Base-by-base conservation (phyloP, 2,888 invertebrate genomes). In the Operophtera brumata region DNA sequence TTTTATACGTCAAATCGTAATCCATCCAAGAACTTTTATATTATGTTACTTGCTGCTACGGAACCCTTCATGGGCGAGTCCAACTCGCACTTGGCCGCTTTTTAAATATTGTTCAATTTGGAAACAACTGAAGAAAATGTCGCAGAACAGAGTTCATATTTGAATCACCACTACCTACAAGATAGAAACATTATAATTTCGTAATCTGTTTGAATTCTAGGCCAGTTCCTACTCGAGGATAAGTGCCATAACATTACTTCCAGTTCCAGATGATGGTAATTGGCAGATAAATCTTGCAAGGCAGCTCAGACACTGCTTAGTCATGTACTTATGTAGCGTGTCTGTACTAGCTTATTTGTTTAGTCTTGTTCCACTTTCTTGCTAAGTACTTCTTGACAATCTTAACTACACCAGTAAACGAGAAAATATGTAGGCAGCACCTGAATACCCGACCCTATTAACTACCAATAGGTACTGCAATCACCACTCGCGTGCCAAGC, bases 201-300 rank as follows among this genome's bases (percentile, higher is more conserved):
- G 41, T 67, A 64, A 69, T 67, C 66, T 66, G 67, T 70, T 71
- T 64, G 62, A 65, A 70, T 78, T 76, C 72, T 74, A 63, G 79
- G 79, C 68, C 79, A 77, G 66, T 75, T 79, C 78, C 78, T 77
- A 66, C 71, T 78, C 58, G 46, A 61, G 60, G 59, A 57, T 66
- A 72, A 73, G 73, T 73, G 69, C 62, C 64, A 54, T 63, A 61
- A 59, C 59, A 60, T 64, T 62, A 64, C 64, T 61, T 61, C 61
- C 62, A 64, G 58, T 58, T 56, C 58, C 56, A 63, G 61, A 58
- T 45, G 61, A 61, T 62, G 51, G 54, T 61, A 64, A 62, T 59
- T 53, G 55, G 51, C 53, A 57, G 57, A 64, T 64, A 61, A 61
- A 59, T 64, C 57, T 62, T 50, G 42, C 11, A 53, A 43, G 48